Evolutionary conservation across 2,888 invertebrate genomes (phyloP).

Genomic region (Yponomeuta sedellus): DNA sequence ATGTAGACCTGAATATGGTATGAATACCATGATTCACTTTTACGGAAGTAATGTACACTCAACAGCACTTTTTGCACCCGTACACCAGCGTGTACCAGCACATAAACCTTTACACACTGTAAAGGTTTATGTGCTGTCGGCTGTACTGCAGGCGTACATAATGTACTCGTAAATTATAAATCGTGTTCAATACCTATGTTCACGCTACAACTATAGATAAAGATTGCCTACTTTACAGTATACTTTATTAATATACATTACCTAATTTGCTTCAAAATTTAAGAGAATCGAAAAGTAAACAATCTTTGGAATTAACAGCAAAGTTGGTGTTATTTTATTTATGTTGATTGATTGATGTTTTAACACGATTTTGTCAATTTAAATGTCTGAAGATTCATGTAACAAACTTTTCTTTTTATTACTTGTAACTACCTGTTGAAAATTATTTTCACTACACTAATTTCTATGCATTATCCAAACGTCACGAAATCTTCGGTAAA

Average conservation of each 20-base stretch:
- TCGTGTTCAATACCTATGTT: background rate
- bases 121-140: too few relatives aligned
- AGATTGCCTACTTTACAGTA: background rate
- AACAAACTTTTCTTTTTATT: slow-evolving; percentile 12
- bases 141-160: background rate
- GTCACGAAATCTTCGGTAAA: background rate
- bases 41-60: too few relatives aligned
- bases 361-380: background rate
- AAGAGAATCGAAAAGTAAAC: background rate
- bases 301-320: background rate
- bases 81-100: too few relatives aligned
- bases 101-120: too few relatives aligned
- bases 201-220: background rate
- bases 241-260: background rate
- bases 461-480: background rate
- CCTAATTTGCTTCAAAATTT: too few relatives aligned
- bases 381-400: background rate
- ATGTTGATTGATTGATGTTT: background rate
- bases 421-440: background rate
- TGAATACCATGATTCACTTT: background rate
- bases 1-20: background rate
- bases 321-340: slow-evolving; percentile 6
- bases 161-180: background rate
- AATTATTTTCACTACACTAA: background rate
- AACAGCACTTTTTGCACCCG: too few relatives aligned